A percentile compares a stretch with the other conserved stretches of the same genome.
Evolutionary conservation across 2,113 vertebrate genomes (phyloP).

Genomic region (Falco punctatus): DNA sequence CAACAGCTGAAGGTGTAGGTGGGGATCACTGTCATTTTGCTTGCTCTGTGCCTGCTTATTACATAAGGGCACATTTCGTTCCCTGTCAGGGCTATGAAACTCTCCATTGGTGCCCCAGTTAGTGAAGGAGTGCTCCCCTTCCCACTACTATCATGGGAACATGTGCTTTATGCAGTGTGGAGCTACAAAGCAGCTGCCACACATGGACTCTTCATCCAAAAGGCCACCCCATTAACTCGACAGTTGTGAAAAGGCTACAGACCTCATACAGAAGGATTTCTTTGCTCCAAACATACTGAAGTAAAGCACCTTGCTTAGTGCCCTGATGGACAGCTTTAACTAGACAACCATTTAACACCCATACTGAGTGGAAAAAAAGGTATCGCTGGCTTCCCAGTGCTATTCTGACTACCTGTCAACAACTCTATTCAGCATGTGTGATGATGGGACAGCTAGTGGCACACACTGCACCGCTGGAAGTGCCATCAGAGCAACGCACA

Average conservation of each 20-base stretch:
- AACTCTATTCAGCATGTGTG: background rate
- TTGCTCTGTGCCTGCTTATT: background rate
- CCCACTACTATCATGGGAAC: background rate
- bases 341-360: background rate
- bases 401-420: background rate
- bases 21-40: background rate
- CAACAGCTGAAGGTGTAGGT: background rate
- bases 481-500: background rate
- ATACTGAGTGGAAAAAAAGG: background rate
- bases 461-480: background rate
- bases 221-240: background rate
- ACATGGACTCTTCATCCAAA: background rate
- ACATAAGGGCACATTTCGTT: rapidly evolving
- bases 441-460: background rate
- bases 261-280: background rate
- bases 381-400: background rate
- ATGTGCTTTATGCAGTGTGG: background rate
- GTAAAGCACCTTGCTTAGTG: rapidly evolving
- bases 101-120: background rate
- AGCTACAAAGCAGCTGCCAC: background rate
- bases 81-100: background rate
- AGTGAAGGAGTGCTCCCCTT: background rate
- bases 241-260: background rate
- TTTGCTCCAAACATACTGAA: background rate
- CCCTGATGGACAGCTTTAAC: background rate